These are phyloP conservation scores for Octodon degus DNA, from an alignment of 2,113 vertebrate species.

Conservation along the genomic window DNA sequence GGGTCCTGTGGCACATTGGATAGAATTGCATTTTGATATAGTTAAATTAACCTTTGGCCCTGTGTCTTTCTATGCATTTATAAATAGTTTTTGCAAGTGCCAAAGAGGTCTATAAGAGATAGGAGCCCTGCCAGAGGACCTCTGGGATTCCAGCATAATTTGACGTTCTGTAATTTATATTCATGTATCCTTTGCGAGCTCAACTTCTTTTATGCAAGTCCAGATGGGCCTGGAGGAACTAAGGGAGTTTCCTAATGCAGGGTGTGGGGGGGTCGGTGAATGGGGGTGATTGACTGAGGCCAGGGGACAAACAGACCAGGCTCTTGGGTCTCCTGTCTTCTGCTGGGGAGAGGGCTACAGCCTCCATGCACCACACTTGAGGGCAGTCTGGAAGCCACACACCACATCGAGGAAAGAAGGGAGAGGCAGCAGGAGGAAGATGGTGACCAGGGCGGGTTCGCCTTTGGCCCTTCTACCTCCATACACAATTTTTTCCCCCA, in stretches of 20 bases:
- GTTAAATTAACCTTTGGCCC: background rate
- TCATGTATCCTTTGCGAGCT: background rate
- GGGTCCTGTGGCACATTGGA: background rate
- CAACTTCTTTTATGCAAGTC: background rate
- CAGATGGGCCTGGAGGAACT: background rate
- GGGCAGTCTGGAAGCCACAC: background rate
- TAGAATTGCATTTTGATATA: background rate
- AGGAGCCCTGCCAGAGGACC: background rate
- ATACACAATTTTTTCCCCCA: too few relatives aligned
- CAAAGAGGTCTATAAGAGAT: background rate
- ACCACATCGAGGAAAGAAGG: background rate
- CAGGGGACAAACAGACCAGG: background rate
- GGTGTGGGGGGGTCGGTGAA: background rate
- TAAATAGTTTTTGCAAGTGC: background rate
- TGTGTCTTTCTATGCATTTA: background rate
- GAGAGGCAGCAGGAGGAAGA: background rate
- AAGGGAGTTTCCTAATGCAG: background rate
- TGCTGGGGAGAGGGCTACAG: background rate
- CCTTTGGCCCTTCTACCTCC: background rate
- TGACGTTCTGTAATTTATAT: background rate
- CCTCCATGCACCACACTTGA: background rate
- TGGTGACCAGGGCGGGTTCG: background rate
- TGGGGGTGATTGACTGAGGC: background rate
- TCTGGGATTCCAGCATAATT: background rate
- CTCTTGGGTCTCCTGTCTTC: background rate